Conservation (phyloP, 2,888 invertebrate species). For the Orchestes rusci region DNA sequence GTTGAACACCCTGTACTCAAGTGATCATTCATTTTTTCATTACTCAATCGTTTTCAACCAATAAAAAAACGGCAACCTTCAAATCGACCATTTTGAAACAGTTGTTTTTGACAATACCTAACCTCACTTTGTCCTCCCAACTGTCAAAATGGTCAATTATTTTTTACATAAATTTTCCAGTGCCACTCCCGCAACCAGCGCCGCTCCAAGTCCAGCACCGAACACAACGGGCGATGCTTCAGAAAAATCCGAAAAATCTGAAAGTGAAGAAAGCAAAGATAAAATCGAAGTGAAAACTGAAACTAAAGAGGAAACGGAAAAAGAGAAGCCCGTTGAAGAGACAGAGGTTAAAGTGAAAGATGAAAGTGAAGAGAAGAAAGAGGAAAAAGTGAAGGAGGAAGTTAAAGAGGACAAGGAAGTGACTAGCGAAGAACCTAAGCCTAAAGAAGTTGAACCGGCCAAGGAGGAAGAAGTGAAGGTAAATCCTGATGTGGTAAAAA, state of each 20-base stretch:
- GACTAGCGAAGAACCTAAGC: not conserved
- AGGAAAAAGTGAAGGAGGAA: constrained; percentile 45
- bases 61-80: too few relatives aligned
- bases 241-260: constrained; percentile 37
- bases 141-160: too few relatives aligned
- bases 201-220: constrained; percentile 69
- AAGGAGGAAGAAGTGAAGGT: not conserved
- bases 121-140: too few relatives aligned
- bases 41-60: too few relatives aligned
- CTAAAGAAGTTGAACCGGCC: not conserved
- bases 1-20: too few relatives aligned
- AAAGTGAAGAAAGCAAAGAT: constrained; percentile 34
- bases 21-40: too few relatives aligned
- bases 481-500: not conserved
- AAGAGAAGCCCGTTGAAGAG: constrained; percentile 22
- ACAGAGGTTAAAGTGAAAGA: constrained; percentile 18
- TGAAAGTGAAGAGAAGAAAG: constrained; percentile 33
- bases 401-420: constrained; percentile 49
- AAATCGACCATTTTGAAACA: too few relatives aligned
- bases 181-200: constrained; percentile 60
- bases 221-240: constrained; percentile 34
- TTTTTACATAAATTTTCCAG: too few relatives aligned
- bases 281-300: constrained; percentile 37
- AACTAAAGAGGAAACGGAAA: constrained; percentile 34
- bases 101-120: too few relatives aligned